Conservation (phyloP, 1,140 invertebrate species). For the Scaptomyza graminum region DNA sequence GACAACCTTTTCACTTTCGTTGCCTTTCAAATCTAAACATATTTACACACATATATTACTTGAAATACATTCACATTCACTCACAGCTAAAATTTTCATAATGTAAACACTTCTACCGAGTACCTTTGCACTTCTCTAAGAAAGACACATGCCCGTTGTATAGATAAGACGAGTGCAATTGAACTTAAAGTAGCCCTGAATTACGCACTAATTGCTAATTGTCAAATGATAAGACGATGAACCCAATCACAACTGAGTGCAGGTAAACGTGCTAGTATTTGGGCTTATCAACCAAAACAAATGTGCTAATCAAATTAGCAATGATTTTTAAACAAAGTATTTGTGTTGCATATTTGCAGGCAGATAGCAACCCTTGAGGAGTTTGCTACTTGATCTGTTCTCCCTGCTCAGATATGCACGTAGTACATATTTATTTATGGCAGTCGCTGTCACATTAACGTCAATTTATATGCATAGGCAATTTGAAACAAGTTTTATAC, state of each 20-base stretch:
- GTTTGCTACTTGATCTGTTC: neutral
- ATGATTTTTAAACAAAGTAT: conserved; percentile 37
- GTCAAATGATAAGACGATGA: conserved; percentile 26
- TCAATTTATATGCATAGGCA: conserved; percentile 84
- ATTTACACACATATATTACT: no score
- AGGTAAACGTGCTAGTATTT: conserved; percentile 19
- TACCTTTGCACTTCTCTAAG: neutral
- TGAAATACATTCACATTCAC: neutral
- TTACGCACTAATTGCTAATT: neutral
- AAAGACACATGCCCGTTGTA: neutral
- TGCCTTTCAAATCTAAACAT: no score
- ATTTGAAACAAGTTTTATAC: conserved; percentile 83
- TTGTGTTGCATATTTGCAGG: conserved; percentile 60
- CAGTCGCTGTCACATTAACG: conserved; percentile 67
- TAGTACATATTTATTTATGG: neutral
- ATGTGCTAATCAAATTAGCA: conserved; percentile 35
- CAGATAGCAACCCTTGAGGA: conserved; percentile 17
- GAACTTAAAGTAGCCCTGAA: conserved; percentile 14
- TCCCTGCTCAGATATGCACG: conserved; percentile 14
- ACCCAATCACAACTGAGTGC: conserved; percentile 42
- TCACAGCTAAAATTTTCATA: neutral
- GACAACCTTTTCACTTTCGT: no score
- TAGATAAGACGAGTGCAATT: conserved; percentile 10
- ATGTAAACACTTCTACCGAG: conserved; percentile 3
- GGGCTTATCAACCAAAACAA: conserved; percentile 6